Base-by-base conservation (phyloP, 2,888 invertebrate genomes). In the Podotricha telesiphe region DNA sequence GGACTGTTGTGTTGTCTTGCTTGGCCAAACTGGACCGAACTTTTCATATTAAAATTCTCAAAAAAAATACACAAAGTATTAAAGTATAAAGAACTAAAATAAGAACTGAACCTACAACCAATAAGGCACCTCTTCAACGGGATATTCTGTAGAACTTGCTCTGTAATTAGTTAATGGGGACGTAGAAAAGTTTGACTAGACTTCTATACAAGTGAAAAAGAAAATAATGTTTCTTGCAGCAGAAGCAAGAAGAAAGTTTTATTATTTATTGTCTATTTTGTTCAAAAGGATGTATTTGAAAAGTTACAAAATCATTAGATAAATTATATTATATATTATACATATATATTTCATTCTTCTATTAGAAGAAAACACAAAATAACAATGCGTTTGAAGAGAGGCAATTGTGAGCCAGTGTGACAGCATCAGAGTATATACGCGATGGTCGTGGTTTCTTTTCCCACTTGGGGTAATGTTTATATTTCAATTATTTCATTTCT, bases 151-250 rank as follows among this genome's bases (percentile, higher is more conserved):
- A 37, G 37, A 66, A 55, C 45, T 48, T 37, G 4, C 22, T 42
- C 59, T 45, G 22, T 45, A 59, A 59, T 59, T 59, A 59, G 22
- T 45, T 59, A 59, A 59, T 59, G 59, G 59, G 42, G 59, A 59
- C 22, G 42, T 59, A 59, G 59, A 59, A 53, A 47, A 55, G 53
- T 45, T 58, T 45, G 5, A 45, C 15, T 59, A 59, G n/a, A 59
- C n/a, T n/a, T 22, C n/a, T 22, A 22, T 45, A 37, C 34, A 59
- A 50, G 50, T 22, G 4, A 50, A 50, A 59, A 59, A 42, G 10
- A 10, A n/a, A 45, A 59, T 59, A 59, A 59, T 45, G 22, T 22
- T 42, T 22, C 2, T 42, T 22, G 22, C 5, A 59, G 45, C n/a
- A 45, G n/a, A 34, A 1, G 5, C 8, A 45, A 42, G 15, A 4